Evolutionary conservation across 2,888 invertebrate genomes (phyloP).

Genomic region (Latheticus oryzae): DNA sequence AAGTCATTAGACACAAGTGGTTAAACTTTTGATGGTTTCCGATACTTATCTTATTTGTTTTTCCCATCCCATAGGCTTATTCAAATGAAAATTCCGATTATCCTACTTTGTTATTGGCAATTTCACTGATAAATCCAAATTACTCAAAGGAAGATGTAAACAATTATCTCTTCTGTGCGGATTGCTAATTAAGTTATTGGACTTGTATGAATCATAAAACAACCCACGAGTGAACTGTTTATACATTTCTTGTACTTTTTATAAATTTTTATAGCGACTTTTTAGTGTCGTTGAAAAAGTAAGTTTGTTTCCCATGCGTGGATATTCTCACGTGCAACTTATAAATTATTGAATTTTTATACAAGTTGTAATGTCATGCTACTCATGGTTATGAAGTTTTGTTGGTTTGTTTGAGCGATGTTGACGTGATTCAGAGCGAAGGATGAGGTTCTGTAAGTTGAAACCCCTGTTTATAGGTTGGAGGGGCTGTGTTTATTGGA

Average conservation of each 20-base stretch:
- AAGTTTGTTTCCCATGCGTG: too few relatives aligned
- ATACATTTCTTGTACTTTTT: neutral
- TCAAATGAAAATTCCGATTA: too few relatives aligned
- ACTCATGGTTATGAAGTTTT: neutral
- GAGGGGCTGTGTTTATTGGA: slow-evolving; percentile 11
- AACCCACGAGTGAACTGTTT: slow-evolving; percentile 2
- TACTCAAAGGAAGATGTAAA: too few relatives aligned
- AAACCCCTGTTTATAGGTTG: neutral
- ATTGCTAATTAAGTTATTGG: slow-evolving; percentile 27
- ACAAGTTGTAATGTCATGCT: neutral
- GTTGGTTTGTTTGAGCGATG: slow-evolving; percentile 1
- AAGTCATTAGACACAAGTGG: too few relatives aligned
- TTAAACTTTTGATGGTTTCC: too few relatives aligned
- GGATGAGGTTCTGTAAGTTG: slow-evolving; percentile 12
- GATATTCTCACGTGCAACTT: slow-evolving; percentile 2
- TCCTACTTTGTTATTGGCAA: too few relatives aligned
- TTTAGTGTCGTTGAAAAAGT: too few relatives aligned
- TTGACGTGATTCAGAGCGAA: neutral
- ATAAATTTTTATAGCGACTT: neutral
- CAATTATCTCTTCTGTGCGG: slow-evolving; percentile 9
- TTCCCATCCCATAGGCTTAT: too few relatives aligned
- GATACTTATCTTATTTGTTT: too few relatives aligned
- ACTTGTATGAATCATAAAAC: slow-evolving; percentile 25
- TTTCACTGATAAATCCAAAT: too few relatives aligned
- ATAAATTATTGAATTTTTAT: neutral